These are phyloP conservation scores for Lophius americanus DNA, from an alignment of 2,797 vertebrate species.

Conservation along the genomic window DNA sequence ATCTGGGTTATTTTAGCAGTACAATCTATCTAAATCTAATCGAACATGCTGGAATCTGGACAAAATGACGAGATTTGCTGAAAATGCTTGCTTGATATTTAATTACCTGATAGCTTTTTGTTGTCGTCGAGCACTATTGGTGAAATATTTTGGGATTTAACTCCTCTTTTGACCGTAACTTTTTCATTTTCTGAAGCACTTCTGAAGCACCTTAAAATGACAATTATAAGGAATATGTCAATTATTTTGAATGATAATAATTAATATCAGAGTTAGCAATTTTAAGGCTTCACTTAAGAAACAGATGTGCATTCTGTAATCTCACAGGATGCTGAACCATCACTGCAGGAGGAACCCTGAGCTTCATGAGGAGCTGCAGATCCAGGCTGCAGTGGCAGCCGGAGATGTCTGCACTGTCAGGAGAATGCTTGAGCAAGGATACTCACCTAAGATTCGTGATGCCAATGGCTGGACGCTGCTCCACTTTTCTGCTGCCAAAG, in stretches of 20 bases:
- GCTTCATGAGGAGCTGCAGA: conserved; percentile 98
- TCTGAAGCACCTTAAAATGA: too few relatives aligned
- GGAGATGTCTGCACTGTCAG: conserved; percentile 97
- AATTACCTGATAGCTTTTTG: too few relatives aligned
- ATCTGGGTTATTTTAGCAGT: too few relatives aligned
- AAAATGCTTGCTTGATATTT: too few relatives aligned
- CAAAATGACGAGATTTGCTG: too few relatives aligned
- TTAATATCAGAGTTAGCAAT: not conserved
- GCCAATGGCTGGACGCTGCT: conserved; percentile 98
- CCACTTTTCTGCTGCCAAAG: conserved; percentile 96
- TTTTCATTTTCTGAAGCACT: too few relatives aligned
- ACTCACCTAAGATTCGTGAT: conserved; percentile 95
- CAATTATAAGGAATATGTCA: not conserved
- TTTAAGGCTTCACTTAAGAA: conserved; percentile 22
- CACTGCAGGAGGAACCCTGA: conserved; percentile 98
- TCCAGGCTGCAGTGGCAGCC: conserved; percentile 96
- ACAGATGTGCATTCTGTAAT: conserved; percentile 83
- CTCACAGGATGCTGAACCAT: conserved; percentile 99
- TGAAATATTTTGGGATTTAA: too few relatives aligned
- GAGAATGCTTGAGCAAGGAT: conserved; percentile 97
- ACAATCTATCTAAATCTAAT: too few relatives aligned
- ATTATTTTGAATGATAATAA: not conserved
- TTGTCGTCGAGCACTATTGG: too few relatives aligned
- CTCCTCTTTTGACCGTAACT: too few relatives aligned
- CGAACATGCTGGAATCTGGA: too few relatives aligned